Evolutionary conservation across 2,888 invertebrate species (phyloP), one percentile per base, ranked within the genome.

Genomic region (Cryptocephalus moraei): DNA sequence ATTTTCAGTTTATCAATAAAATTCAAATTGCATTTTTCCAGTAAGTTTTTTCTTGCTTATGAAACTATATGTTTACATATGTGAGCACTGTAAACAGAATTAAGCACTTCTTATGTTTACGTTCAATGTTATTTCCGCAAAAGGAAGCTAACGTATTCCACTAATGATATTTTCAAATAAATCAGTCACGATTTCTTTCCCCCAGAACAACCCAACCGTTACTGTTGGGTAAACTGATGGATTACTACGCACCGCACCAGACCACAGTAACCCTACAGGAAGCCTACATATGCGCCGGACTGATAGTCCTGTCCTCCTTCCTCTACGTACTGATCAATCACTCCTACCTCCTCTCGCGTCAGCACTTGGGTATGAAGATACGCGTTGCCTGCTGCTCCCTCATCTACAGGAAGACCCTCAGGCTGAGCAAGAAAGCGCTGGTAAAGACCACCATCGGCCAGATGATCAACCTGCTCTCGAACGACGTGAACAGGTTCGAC

Each of bases 401-500:
- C 38, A 53, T 55, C 39, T 91, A 89, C 66, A 79, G 90, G 66
- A 93, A 93, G 58, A 62, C 66, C 10, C 53, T 70, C 46, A 74
- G 77, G 54, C 72, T 92, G 40, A 89, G 87, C 48, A 86, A 86
- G 67, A 83, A 84, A 8, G 89, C 93, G 1, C 72, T 92, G 43
- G 86, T 86, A 8, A 84, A 91, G 66, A 92, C 93, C 0, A 86
- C 74, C 69, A 88, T 80, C 58, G 94, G 73, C 67, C 67, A 69
- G 56, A 63, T 69, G 58, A 65, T 70, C 43, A 70, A 71, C 54
- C 55, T 69, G 41, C 53, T 93, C 50, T 90, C 91, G 0, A 92
- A 91, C 47, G 93, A 94, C 69, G 90, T 91, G 0, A 86, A 83
- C 56, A 73, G 91, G 48, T 90, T 92, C 68, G 92, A 93, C 68